Evolutionary conservation across 2,888 invertebrate species (phyloP).

Genomic region (Notodonta ziczac): DNA sequence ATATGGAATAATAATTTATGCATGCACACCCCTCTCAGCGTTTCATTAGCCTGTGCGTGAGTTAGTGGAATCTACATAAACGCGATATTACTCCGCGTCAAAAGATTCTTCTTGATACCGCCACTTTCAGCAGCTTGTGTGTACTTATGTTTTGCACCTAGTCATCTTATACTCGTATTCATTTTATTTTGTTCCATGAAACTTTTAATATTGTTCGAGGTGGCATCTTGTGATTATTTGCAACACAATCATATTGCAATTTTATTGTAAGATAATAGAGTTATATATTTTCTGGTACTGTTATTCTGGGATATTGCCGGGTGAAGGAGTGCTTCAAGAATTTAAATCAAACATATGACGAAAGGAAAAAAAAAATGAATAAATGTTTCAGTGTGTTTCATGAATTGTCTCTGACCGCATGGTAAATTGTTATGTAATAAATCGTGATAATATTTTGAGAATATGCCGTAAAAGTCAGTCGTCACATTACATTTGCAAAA

Average conservation of each 20-base stretch:
- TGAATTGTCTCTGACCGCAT: too few species aligned
- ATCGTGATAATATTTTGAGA: too few species aligned
- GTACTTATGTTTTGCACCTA: constrained; percentile 39
- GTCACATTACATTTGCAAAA: too few species aligned
- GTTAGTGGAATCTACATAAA: constrained; percentile 75
- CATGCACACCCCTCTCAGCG: constrained; percentile 59
- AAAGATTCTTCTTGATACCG: constrained; percentile 53
- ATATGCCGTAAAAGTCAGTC: too few species aligned
- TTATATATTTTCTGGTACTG: not conserved
- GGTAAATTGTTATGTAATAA: too few species aligned
- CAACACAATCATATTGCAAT: not conserved
- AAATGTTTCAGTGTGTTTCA: too few species aligned
- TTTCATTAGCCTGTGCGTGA: constrained; percentile 68
- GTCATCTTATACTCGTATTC: constrained; percentile 47
- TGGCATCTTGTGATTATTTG: not conserved
- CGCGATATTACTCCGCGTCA: constrained; percentile 60
- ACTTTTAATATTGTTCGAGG: constrained; percentile 18
- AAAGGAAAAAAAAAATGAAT: too few species aligned
- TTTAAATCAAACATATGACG: too few species aligned
- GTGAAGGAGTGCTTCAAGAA: too few species aligned
- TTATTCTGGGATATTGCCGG: too few species aligned
- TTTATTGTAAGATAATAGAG: not conserved
- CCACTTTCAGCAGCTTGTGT: constrained; percentile 25
- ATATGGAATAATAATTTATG: constrained; percentile 68
- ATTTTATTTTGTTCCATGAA: constrained; percentile 26